Percentiles rank a stretch among this genome's conserved stretches.
Evolutionary conservation across 2,113 vertebrate genomes (phyloP).

Genomic region (Ochotona princeps): DNA sequence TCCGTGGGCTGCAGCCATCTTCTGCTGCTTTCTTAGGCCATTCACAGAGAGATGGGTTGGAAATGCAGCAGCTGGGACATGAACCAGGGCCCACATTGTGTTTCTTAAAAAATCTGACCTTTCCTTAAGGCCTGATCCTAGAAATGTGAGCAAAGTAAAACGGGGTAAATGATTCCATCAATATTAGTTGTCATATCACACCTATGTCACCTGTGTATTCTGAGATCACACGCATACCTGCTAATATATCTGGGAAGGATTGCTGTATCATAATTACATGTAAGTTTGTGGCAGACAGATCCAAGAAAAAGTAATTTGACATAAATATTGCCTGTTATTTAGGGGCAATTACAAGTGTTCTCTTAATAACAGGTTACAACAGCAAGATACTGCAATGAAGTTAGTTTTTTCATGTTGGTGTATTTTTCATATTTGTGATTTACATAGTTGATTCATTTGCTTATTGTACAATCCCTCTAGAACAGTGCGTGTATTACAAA

Average conservation of each 20-base stretch:
- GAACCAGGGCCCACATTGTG: background rate
- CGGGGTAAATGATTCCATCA: constrained; percentile 73
- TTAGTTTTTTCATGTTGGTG: constrained; percentile 64
- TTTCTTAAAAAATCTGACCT: constrained; percentile 78
- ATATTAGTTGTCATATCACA: constrained; percentile 57
- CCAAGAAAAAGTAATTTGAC: no score
- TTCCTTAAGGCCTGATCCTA: constrained; percentile 68
- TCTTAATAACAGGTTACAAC: constrained; percentile 75
- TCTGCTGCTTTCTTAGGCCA: no score
- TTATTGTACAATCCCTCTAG: no score
- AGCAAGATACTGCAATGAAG: constrained; percentile 78
- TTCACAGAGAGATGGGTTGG: no score
- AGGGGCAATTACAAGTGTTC: constrained; percentile 66
- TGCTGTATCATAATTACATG: no score
- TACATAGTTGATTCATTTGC: no score
- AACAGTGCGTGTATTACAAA: constrained; percentile 78
- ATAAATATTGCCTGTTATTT: background rate
- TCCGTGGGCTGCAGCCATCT: no score
- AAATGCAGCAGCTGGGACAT: no score
- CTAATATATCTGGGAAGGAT: no score
- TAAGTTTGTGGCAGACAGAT: no score
- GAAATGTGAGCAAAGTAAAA: constrained; percentile 78
- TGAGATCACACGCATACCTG: no score
- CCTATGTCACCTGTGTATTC: background rate
- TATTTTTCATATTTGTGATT: no score